A percentile compares a stretch with the other conserved stretches of the same genome.
Evolutionary conservation across 1,140 invertebrate genomes (phyloP).

Genomic region (Trachymyrmex cornetzi): DNA sequence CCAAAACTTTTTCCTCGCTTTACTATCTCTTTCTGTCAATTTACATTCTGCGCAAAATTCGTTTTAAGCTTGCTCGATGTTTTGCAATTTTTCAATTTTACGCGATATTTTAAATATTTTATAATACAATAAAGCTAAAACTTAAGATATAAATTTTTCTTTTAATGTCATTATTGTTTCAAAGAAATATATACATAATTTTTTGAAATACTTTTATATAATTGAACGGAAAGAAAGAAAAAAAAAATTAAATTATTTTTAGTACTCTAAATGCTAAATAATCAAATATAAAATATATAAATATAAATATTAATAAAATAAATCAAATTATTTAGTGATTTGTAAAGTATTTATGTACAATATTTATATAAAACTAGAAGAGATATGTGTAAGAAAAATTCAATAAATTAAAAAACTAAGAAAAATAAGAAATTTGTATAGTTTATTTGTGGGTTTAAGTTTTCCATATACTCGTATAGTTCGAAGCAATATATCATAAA

Average conservation of each 20-base stretch:
- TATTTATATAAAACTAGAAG: too few relatives aligned
- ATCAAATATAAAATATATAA: not conserved
- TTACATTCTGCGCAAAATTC: conserved; percentile 14
- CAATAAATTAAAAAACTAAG: too few relatives aligned
- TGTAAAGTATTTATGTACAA: too few relatives aligned
- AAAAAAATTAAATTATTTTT: not conserved
- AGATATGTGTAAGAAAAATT: too few relatives aligned
- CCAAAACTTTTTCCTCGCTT: conserved; percentile 10
- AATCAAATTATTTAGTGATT: too few relatives aligned
- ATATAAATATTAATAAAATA: not conserved
- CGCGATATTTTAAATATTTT: not conserved
- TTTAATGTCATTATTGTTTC: not conserved
- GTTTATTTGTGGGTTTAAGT: not conserved
- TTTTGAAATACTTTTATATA: not conserved
- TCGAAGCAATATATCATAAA: not conserved
- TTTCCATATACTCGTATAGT: not conserved
- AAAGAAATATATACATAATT: not conserved
- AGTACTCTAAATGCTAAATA: not conserved
- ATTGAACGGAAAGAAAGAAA: not conserved
- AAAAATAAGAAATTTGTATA: not conserved
- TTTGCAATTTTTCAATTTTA: conserved; percentile 15
- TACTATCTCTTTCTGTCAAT: not conserved
- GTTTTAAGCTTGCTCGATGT: conserved; percentile 1
- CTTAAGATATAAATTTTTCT: not conserved
- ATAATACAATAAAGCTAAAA: not conserved